Evolutionary conservation across 2,113 vertebrate genomes (phyloP).

Genomic region (Brachyhypopomus gauderio): DNA sequence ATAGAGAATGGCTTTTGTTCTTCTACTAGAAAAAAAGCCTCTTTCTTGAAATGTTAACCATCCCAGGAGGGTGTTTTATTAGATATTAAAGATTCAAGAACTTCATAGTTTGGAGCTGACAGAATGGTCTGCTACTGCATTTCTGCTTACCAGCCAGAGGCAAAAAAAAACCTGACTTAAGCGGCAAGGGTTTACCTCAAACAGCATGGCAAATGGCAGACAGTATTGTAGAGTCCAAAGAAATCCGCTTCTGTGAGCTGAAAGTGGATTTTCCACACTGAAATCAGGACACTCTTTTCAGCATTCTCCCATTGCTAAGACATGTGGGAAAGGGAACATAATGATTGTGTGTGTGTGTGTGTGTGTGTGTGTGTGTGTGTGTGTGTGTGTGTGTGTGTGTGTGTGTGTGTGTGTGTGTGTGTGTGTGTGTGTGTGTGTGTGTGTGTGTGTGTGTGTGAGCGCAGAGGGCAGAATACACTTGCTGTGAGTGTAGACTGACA

Average conservation of each 20-base stretch:
- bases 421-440: constrained; percentile 40
- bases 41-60: neutral
- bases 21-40: neutral
- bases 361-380: too few relatives aligned
- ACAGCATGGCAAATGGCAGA: constrained; percentile 17
- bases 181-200: neutral
- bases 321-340: constrained; percentile 35
- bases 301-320: constrained; percentile 12
- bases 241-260: constrained; percentile 12
- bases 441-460: constrained; percentile 31
- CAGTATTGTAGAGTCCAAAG: constrained; percentile 17
- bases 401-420: constrained; percentile 35
- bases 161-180: neutral
- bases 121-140: neutral
- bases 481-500: constrained; percentile 49
- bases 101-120: neutral
- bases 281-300: constrained; percentile 45
- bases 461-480: constrained; percentile 46
- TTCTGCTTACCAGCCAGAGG: constrained; percentile 10
- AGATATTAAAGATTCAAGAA: neutral
- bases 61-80: neutral
- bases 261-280: constrained; percentile 50
- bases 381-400: constrained; percentile 35
- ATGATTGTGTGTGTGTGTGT: constrained; percentile 25
- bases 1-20: constrained; percentile 17